phyloP scores from a whole-genome alignment of 2,888 invertebrate genomes.

The Leptopilina myrica region DNA sequence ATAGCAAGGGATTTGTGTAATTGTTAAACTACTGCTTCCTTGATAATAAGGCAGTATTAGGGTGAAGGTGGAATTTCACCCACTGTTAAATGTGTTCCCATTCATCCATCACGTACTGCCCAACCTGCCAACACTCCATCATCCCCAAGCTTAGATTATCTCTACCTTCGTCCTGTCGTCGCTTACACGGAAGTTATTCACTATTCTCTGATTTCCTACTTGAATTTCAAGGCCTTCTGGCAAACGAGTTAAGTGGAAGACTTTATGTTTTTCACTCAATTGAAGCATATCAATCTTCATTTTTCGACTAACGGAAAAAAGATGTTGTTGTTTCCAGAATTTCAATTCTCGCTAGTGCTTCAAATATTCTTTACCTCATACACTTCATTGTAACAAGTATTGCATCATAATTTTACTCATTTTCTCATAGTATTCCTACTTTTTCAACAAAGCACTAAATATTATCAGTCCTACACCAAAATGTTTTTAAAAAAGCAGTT shows the following conservation, averaged over 20 bases:
- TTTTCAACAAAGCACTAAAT: too few species aligned
- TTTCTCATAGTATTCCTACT: too few species aligned
- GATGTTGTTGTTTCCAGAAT: background rate
- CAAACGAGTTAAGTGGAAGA: background rate
- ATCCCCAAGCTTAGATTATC: slow-evolving; percentile 66
- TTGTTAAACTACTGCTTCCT: background rate
- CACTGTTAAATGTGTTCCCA: slow-evolving; percentile 22
- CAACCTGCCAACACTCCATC: slow-evolving; percentile 66
- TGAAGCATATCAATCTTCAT: background rate
- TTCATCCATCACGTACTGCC: slow-evolving; percentile 59
- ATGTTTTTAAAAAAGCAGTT: too few species aligned
- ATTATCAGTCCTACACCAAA: too few species aligned
- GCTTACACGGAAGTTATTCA: slow-evolving; percentile 37
- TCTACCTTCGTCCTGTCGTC: slow-evolving; percentile 53
- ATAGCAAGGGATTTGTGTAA: background rate
- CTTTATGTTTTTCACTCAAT: background rate
- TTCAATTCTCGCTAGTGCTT: too few species aligned
- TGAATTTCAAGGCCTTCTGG: slow-evolving; percentile 27
- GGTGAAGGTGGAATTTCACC: slow-evolving; percentile 11
- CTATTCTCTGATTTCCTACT: slow-evolving; percentile 33
- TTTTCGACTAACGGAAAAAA: background rate
- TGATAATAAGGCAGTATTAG: background rate
- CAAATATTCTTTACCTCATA: too few species aligned
- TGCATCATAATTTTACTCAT: too few species aligned
- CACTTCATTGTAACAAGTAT: too few species aligned